Conservation (phyloP, 1,140 invertebrate genomes). For the Drosophila lowei region DNA sequence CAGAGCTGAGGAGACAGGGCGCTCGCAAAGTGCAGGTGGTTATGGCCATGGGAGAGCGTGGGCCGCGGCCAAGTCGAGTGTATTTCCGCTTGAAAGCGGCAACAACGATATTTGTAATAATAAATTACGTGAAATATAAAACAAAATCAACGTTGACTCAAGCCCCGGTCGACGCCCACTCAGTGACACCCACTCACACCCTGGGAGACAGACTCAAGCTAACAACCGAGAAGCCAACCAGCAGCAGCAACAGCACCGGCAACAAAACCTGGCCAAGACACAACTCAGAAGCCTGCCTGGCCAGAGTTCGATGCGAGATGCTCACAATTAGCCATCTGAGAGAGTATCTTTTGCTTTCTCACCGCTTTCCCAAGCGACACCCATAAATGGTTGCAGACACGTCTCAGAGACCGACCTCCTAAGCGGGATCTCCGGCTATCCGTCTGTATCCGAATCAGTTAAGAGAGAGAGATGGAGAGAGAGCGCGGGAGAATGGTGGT, state of each 20-base stretch:
- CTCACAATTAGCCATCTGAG: conserved; percentile 73
- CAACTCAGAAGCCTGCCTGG: conserved; percentile 49
- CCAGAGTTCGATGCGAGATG: conserved; percentile 41
- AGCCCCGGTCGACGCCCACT: conserved; percentile 30
- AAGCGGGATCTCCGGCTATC: conserved; percentile 47
- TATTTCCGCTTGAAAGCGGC: conserved; percentile 79
- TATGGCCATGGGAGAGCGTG: conserved; percentile 58
- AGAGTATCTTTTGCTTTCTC: conserved; percentile 67
- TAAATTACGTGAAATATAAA: conserved; percentile 79
- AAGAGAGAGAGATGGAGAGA: background rate
- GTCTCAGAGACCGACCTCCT: conserved; percentile 58
- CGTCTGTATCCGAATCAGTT: too few relatives aligned
- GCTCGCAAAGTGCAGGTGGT: conserved; percentile 66
- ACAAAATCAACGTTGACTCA: conserved; percentile 72
- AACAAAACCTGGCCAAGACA: conserved; percentile 47
- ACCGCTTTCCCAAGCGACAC: conserved; percentile 62
- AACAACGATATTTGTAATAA: conserved; percentile 81
- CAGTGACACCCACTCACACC: conserved; percentile 39
- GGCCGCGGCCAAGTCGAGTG: conserved; percentile 66
- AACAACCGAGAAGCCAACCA: conserved; percentile 21
- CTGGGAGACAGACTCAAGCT: conserved; percentile 20
- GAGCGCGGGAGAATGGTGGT: conserved; percentile 15
- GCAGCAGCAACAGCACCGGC: conserved; percentile 25
- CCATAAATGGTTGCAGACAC: conserved; percentile 63
- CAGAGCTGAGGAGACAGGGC: conserved; percentile 43